Evolutionary conservation across 2,113 vertebrate genomes (phyloP), one percentile per base, ranked within the genome.

Genomic region (Calidris pygmaea): DNA sequence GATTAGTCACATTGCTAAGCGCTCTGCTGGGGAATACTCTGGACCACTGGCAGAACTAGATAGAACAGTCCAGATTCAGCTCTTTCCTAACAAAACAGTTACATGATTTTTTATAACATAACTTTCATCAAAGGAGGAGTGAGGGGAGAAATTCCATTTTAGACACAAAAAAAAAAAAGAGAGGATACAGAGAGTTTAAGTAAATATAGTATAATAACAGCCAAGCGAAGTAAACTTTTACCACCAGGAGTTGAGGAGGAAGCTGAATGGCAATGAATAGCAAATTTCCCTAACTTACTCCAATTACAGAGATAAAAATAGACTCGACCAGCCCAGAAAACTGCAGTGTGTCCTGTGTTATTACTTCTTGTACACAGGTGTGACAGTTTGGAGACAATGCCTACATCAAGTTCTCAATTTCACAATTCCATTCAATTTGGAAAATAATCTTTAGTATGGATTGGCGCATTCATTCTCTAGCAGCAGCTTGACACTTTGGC

Each of bases 241-340:
- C 35, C 66, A 84, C 32, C 39, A 68, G 70, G 68, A 92, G 19
- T 6, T 87, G 32, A 87, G 32, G 20, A 76, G 29, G 53, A 94
- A 94, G 59, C 9, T 81, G 32, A 76, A 30, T 24, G 19, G 24
- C 62, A 94, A 85, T 14, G 17, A 92, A 95, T 72, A 70, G 3
- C 70, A 72, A 34, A 78, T 92, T 93, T 89, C 53, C 34, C 22
- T 87, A 66, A 41, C 39, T 48, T 89, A 89, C 6, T 35, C 72
- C 86, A 95, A 41, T 90, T 92, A 95, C 37, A 89, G 73, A 78
- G 53, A 35, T 37, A 94, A 96, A 94, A 94, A 92, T 93, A 91
- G 77, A 74, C 47, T 79, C 48, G 3, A 1, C 22, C 52, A 41
- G 52, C 53, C 60, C 70, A 59, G 88, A 91, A 89, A 45, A 47